Percentiles rank a stretch among this genome's conserved stretches.
phyloP scores from a whole-genome alignment of 1,140 invertebrate species.

The Trichonephila clavata region DNA sequence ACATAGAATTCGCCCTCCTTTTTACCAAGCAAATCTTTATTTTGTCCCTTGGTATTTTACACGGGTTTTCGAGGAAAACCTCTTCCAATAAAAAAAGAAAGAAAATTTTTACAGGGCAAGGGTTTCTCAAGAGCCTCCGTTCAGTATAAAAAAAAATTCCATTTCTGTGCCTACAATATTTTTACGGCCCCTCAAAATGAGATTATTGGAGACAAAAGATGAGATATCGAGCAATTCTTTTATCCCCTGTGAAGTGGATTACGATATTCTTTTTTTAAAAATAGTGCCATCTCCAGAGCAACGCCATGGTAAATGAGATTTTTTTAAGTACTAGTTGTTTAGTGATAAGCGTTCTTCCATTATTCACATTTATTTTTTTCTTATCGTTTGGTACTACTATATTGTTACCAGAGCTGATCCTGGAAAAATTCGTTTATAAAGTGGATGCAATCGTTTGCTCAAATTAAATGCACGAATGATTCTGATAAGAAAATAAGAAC shows the following conservation, averaged over 20 bases:
- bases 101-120: too few species aligned
- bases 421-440: too few species aligned
- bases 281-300: background rate
- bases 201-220: background rate
- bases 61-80: too few species aligned
- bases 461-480: background rate
- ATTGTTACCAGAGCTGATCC: background rate
- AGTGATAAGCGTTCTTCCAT: background rate
- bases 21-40: too few species aligned
- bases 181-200: background rate
- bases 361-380: background rate
- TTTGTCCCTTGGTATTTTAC: too few species aligned
- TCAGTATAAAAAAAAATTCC: too few species aligned
- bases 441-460: background rate
- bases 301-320: background rate
- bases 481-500: background rate
- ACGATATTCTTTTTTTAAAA: background rate
- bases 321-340: background rate
- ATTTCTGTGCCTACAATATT: background rate
- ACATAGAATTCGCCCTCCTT: too few species aligned
- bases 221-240: background rate
- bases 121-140: too few species aligned
- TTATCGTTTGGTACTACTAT: background rate
- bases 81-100: too few species aligned
- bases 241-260: background rate